phyloP scores from a whole-genome alignment of 2,113 vertebrate genomes.

The Plecotus auritus region DNA sequence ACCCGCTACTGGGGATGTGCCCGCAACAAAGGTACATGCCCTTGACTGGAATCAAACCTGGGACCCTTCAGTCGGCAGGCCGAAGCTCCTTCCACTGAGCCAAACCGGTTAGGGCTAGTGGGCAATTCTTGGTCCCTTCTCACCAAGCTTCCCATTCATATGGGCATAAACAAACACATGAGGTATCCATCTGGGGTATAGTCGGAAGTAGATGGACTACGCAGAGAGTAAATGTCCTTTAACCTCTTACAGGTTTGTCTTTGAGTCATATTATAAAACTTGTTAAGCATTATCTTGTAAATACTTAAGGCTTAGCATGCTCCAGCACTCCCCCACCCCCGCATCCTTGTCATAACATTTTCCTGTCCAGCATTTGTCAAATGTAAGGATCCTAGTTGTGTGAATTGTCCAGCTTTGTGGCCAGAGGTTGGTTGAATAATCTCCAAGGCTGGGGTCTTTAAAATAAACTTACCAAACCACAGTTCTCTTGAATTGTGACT shows the following conservation, averaged over 20 bases:
- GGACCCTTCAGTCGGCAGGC: too few species aligned
- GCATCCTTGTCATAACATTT: background rate
- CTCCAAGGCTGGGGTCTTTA: background rate
- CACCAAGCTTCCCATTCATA: slow-evolving; percentile 2
- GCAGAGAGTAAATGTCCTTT: background rate
- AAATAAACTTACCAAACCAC: background rate
- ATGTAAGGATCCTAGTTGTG: background rate
- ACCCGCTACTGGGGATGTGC: too few species aligned
- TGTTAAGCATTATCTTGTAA: background rate
- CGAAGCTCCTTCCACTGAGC: too few species aligned
- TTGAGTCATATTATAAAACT: background rate
- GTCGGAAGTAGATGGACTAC: background rate
- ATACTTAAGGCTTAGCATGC: background rate
- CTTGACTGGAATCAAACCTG: too few species aligned
- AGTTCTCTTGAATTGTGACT: background rate
- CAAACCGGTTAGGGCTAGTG: background rate
- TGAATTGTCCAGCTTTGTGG: slow-evolving; percentile 15
- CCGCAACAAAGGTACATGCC: too few species aligned
- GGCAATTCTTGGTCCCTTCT: background rate
- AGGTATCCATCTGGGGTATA: background rate
- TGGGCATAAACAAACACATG: background rate
- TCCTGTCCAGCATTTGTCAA: background rate
- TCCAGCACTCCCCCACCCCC: background rate
- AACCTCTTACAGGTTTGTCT: background rate
- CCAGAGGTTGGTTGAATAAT: background rate